Base-by-base conservation (phyloP, 2,888 invertebrate genomes). In the Xestoiulus laeticollis region DNA sequence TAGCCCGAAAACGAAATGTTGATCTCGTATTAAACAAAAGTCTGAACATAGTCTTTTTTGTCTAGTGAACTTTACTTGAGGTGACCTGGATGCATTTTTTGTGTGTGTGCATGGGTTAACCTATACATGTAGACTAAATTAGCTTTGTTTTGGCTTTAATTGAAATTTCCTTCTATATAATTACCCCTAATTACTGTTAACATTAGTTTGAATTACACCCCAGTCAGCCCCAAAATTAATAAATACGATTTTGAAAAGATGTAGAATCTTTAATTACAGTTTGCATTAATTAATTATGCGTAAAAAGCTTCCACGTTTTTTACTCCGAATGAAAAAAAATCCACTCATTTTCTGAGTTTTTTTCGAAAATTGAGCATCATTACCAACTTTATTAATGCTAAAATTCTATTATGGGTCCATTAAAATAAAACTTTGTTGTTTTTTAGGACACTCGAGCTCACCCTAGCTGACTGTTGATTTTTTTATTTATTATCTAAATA, bases 1-100 rank as follows among this genome's bases (percentile, higher is more conserved):
- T 59, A 59, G n/a, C 59, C 59, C 59, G n/a, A n/a, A 59, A 59
- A 22, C 48, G 48, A 59, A 22, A n/a, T 59, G 59, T 59, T 59
- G 59, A 59, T 59, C 59, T n/a, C 59, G 59, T n/a, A 59, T 59
- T 22, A n/a, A n/a, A n/a, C 5, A n/a, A 59, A 19, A 22, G 59
- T 59, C 22, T 59, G 59, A 59, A 59, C 59, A 59, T 59, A n/a
- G 59, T 59, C 59, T 59, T 59, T n/a, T 59, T 59, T 1, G 59
- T 59, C 19, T 59, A 5, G 59, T n/a, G 59, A 59, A 59, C 59
- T 22, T 19, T 6, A 19, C n/a, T 59, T 59, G 8, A 59, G 59
- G 59, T 59, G 59, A n/a, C 22, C 59, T 19, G 59, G n/a, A 22
- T 22, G n/a, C 22, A 6, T n/a, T 59, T 59, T 59, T n/a, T 59